Conservation (phyloP, 1,140 invertebrate genomes). For the Agrilus planipennis region DNA sequence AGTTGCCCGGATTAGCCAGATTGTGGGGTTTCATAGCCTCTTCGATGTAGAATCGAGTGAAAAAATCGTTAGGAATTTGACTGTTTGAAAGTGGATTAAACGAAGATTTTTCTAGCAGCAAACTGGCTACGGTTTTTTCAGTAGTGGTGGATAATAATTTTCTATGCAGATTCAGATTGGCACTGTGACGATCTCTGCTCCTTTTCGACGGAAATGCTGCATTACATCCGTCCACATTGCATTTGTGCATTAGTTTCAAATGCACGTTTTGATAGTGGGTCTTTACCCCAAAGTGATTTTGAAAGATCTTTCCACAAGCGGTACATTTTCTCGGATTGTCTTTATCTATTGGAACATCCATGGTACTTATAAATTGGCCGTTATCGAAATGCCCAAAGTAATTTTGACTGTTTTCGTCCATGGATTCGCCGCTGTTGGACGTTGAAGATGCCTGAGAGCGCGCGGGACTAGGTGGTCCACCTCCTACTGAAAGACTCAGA, state of each 20-base stretch:
- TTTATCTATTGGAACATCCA: conserved; percentile 75
- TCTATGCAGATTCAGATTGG: conserved; percentile 83
- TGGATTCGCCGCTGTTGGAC: conserved; percentile 44
- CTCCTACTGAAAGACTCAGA: conserved; percentile 33
- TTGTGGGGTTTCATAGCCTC: conserved; percentile 39
- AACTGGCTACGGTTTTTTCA: conserved; percentile 30
- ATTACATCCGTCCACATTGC: conserved; percentile 91
- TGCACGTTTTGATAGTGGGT: conserved; percentile 94
- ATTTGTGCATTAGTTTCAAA: conserved; percentile 91
- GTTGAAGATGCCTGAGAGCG: conserved; percentile 44
- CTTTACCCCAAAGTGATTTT: conserved; percentile 90
- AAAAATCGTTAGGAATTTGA: conserved; percentile 61
- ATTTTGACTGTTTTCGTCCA: conserved; percentile 43
- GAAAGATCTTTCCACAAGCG: conserved; percentile 86
- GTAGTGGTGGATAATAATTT: conserved; percentile 70
- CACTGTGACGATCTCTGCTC: conserved; percentile 83
- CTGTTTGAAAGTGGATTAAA: conserved; percentile 38
- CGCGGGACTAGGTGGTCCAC: conserved; percentile 39
- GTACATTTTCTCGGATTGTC: conserved; percentile 71
- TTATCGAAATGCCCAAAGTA: conserved; percentile 59
- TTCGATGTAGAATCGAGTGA: conserved; percentile 68
- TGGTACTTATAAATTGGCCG: conserved; percentile 57
- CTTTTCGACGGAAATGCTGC: conserved; percentile 91
- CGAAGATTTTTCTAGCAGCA: conserved; percentile 33
- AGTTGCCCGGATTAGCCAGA: conserved; percentile 28